A percentile compares a stretch with the other conserved stretches of the same genome.
These are phyloP conservation scores for Drosophila percnosoma DNA, from an alignment of 2,888 invertebrate genomes.

Conservation along the genomic window DNA sequence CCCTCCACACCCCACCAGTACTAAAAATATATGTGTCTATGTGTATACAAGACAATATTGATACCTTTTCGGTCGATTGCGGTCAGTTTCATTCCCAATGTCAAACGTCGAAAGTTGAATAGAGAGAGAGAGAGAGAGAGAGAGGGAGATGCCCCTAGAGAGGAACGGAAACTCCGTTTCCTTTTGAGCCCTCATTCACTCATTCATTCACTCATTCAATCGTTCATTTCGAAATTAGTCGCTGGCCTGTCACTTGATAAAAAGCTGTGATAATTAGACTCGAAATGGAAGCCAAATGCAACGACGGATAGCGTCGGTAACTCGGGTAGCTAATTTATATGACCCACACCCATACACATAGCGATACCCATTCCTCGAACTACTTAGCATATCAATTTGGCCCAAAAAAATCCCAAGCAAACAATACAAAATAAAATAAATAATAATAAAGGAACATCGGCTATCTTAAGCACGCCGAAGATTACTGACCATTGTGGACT, in stretches of 20 bases:
- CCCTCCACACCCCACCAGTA: not conserved
- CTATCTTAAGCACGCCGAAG: not conserved
- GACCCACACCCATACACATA: not conserved
- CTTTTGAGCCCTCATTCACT: constrained; percentile 17
- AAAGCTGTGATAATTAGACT: constrained; percentile 74
- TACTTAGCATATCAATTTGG: constrained; percentile 74
- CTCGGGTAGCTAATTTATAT: constrained; percentile 61
- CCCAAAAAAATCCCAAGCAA: constrained; percentile 33
- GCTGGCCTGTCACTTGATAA: constrained; percentile 63
- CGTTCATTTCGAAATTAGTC: constrained; percentile 59
- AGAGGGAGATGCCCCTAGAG: not conserved
- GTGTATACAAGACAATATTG: constrained; percentile 1
- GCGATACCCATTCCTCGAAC: constrained; percentile 20
- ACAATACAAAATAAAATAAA: constrained; percentile 11
- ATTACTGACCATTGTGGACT: not conserved
- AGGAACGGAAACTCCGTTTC: constrained; percentile 54
- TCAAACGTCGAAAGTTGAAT: constrained; percentile 9
- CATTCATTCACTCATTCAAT: not conserved
- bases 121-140: not conserved
- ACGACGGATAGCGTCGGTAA: constrained; percentile 29
- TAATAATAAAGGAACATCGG: constrained; percentile 11
- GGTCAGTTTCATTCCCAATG: constrained; percentile 18
- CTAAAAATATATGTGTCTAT: not conserved
- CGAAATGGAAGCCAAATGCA: constrained; percentile 45
- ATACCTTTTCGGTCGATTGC: constrained; percentile 17